Evolutionary conservation across 2,797 vertebrate genomes (phyloP).

Genomic region (Chrysocyon brachyurus): DNA sequence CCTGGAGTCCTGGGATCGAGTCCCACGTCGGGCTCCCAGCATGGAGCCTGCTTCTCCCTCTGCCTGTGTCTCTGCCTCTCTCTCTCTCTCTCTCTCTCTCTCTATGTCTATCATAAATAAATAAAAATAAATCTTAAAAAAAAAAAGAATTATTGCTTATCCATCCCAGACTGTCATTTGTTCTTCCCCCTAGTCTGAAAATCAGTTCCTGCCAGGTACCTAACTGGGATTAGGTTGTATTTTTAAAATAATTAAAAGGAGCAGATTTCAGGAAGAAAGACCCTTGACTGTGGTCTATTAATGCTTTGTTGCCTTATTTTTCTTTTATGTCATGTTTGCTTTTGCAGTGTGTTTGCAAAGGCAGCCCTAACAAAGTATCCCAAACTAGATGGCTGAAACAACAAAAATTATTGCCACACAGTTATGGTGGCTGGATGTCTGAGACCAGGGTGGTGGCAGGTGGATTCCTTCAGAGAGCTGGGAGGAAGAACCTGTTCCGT

Average conservation of each 20-base stretch:
- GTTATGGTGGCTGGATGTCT: background rate
- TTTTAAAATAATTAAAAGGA: background rate
- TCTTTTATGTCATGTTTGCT: background rate
- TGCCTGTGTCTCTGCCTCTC: too few relatives aligned
- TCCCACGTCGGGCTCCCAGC: too few relatives aligned
- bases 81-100: too few relatives aligned
- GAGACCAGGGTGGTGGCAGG: background rate
- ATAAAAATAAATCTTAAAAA: too few relatives aligned
- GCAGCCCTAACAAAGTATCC: background rate
- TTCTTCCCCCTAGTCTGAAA: background rate
- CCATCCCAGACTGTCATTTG: background rate
- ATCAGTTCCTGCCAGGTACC: background rate
- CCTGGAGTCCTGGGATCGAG: too few relatives aligned
- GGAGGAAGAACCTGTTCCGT: background rate
- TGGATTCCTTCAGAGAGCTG: background rate
- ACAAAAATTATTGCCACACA: background rate
- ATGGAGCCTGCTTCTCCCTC: too few relatives aligned
- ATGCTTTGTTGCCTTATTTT: background rate
- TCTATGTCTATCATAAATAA: too few relatives aligned
- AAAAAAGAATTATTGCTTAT: background rate
- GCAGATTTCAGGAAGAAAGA: background rate
- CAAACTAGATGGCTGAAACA: background rate
- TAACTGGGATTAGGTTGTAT: background rate
- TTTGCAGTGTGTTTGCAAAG: background rate
- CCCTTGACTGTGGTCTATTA: background rate